Conservation (phyloP, 2,888 invertebrate species). For the Isoperla grammatica region DNA sequence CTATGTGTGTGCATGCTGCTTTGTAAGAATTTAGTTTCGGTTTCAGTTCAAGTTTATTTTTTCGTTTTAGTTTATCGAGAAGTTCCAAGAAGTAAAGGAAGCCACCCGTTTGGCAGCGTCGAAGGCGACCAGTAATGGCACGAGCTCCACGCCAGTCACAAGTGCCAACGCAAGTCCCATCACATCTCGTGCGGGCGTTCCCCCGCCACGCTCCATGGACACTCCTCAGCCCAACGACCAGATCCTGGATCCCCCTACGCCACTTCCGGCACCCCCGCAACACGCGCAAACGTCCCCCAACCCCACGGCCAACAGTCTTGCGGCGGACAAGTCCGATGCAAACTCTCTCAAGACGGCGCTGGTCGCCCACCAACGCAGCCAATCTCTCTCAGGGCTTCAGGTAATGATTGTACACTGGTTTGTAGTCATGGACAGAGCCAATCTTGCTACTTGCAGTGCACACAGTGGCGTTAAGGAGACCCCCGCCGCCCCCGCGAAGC, state of each 20-base stretch:
- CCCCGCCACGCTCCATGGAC: slow-evolving; percentile 37
- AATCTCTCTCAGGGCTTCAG: slow-evolving; percentile 43
- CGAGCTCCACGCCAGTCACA: slow-evolving; percentile 70
- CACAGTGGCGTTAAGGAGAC: too few species aligned
- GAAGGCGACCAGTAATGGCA: slow-evolving; percentile 56
- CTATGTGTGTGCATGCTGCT: too few species aligned
- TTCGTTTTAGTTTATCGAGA: slow-evolving; percentile 80
- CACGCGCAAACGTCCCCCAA: slow-evolving; percentile 38
- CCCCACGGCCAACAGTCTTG: slow-evolving; percentile 31
- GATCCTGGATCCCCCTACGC: slow-evolving; percentile 35
- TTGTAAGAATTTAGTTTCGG: too few species aligned
- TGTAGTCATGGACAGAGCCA: too few species aligned
- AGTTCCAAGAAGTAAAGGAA: slow-evolving; percentile 97
- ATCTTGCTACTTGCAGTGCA: too few species aligned
- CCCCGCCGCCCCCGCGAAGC: too few species aligned
- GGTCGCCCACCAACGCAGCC: slow-evolving; percentile 44
- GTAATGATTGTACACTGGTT: too few species aligned
- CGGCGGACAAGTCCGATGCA: slow-evolving; percentile 36
- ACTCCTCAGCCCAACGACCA: slow-evolving; percentile 41
- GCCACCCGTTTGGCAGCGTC: slow-evolving; percentile 72
- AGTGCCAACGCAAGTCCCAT: slow-evolving; percentile 86
- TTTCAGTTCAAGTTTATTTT: too few species aligned
- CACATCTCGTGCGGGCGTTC: slow-evolving; percentile 51
- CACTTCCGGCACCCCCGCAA: slow-evolving; percentile 36
- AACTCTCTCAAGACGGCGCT: slow-evolving; percentile 42